phyloP scores from a whole-genome alignment of 2,113 vertebrate genomes.

The Pygoscelis antarcticus region DNA sequence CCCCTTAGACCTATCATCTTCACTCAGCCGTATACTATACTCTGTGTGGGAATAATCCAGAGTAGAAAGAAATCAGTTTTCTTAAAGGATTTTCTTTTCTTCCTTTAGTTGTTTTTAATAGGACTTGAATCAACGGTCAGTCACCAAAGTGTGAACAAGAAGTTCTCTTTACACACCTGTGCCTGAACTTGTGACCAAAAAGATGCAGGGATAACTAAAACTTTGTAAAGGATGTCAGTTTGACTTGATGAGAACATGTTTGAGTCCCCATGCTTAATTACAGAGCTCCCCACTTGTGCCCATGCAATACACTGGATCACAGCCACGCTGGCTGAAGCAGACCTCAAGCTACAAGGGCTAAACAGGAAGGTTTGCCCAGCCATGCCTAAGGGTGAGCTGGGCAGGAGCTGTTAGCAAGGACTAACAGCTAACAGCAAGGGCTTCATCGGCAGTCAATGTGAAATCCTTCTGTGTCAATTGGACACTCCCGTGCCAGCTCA shows the following conservation, averaged over 20 bases:
- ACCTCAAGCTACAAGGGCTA: neutral
- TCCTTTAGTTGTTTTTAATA: neutral
- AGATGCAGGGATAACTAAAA: neutral
- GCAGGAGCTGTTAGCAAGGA: neutral
- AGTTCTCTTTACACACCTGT: neutral
- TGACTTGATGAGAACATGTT: neutral
- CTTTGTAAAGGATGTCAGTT: neutral
- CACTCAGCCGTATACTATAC: neutral
- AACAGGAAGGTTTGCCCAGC: neutral
- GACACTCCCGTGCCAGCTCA: neutral
- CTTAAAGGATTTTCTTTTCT: neutral
- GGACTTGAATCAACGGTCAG: neutral
- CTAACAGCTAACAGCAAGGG: too few species aligned
- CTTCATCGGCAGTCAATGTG: accelerated
- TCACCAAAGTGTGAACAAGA: neutral
- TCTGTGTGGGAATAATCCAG: neutral
- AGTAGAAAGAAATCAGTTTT: neutral
- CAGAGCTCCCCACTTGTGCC: neutral
- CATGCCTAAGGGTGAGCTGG: too few species aligned
- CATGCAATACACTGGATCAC: neutral
- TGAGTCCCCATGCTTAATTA: neutral
- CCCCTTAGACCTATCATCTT: neutral
- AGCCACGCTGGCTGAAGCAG: neutral
- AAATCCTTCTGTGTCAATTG: neutral
- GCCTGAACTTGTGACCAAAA: neutral